Percentiles rank a stretch among this genome's conserved stretches.
These are phyloP conservation scores for Chlorodrepanis virens DNA, from an alignment of 2,113 vertebrate species.

Conservation along the genomic window DNA sequence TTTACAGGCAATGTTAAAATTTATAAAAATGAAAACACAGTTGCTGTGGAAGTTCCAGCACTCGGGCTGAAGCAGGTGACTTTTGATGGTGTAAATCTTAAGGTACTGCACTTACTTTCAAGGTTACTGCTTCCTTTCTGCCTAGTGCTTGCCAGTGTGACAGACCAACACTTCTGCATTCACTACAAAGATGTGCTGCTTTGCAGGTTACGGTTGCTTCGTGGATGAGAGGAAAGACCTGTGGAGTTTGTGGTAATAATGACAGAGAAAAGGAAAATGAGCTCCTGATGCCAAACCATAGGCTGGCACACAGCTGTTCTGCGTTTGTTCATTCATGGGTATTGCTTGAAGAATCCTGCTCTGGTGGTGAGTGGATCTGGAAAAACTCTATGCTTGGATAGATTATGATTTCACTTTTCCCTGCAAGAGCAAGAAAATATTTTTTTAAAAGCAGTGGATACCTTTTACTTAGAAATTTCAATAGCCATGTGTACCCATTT, in stretches of 20 bases:
- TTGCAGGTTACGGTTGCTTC: constrained; percentile 45
- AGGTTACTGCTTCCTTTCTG: neutral
- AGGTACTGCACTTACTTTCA: constrained; percentile 29
- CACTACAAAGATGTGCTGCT: neutral
- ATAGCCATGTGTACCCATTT: neutral
- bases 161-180: neutral
- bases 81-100: constrained; percentile 47
- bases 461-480: neutral
- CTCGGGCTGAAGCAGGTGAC: neutral
- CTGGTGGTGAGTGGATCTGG: constrained; percentile 45
- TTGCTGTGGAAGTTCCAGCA: neutral
- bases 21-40: neutral
- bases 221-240: constrained; percentile 68
- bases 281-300: constrained; percentile 57
- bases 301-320: constrained; percentile 29
- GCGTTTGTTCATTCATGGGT: constrained; percentile 67
- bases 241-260: constrained; percentile 71
- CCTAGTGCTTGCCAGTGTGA: neutral
- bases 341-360: constrained; percentile 44
- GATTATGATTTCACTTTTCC: neutral
- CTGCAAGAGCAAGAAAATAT: neutral
- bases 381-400: neutral
- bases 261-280: constrained; percentile 58
- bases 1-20: constrained; percentile 48
- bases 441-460: neutral